Percentiles rank a stretch among this genome's conserved stretches.
phyloP scores from a whole-genome alignment of 2,113 vertebrate species.

The Oreochromis tanganicae region DNA sequence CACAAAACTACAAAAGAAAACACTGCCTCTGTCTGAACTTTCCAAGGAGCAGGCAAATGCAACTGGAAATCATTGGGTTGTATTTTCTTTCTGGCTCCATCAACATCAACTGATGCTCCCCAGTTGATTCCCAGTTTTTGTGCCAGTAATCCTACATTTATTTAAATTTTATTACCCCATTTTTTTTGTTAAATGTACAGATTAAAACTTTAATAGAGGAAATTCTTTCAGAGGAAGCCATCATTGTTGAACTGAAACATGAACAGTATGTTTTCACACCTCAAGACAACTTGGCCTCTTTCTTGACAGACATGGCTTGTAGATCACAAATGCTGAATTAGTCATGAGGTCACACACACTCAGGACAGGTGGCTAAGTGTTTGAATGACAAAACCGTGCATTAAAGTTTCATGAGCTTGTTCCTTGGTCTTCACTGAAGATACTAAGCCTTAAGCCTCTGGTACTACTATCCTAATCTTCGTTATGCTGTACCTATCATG shows the following conservation, averaged over 20 bases:
- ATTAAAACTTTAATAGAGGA: background rate
- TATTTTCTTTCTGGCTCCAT: background rate
- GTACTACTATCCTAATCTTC: background rate
- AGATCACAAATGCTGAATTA: constrained; percentile 34
- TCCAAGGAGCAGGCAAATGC: background rate
- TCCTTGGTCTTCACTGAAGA: background rate
- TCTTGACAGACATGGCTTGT: background rate
- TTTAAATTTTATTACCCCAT: background rate
- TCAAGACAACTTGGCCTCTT: background rate
- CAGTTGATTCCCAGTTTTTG: background rate
- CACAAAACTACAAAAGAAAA: background rate
- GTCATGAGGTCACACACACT: constrained; percentile 24
- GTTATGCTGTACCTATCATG: background rate
- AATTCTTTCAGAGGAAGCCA: background rate
- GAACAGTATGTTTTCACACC: background rate
- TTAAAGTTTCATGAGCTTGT: constrained; percentile 29
- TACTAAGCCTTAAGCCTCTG: background rate
- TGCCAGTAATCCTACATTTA: background rate
- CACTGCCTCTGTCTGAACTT: background rate
- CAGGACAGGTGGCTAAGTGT: constrained; percentile 1
- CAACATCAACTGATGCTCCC: background rate
- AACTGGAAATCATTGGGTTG: background rate
- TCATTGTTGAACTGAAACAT: background rate
- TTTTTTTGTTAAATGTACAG: background rate
- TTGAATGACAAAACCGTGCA: background rate